These are phyloP conservation scores for Bombyx mandarina DNA, from an alignment of 1,140 invertebrate genomes.

Conservation along the genomic window DNA sequence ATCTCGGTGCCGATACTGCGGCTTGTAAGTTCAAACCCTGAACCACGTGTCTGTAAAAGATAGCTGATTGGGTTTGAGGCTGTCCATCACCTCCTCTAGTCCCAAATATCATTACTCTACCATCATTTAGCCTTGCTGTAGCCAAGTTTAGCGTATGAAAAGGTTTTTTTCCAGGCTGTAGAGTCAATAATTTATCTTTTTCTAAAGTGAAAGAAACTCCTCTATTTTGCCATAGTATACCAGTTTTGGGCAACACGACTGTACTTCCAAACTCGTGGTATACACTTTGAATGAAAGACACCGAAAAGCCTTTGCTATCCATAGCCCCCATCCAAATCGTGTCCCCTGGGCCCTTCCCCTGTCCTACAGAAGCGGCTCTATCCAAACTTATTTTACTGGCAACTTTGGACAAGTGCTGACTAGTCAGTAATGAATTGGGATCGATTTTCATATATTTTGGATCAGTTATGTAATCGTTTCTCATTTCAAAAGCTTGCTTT, in stretches of 20 bases:
- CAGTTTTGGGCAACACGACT: conserved; percentile 45
- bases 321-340: conserved; percentile 60
- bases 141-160: conserved; percentile 56
- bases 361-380: conserved; percentile 19
- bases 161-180: conserved; percentile 57
- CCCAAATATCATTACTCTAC: conserved; percentile 48
- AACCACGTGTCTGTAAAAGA: conserved; percentile 55
- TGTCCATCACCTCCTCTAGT: conserved; percentile 58
- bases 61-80: conserved; percentile 53
- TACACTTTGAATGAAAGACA: conserved; percentile 59
- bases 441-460: conserved; percentile 45
- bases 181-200: conserved; percentile 27
- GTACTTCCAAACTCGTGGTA: conserved; percentile 50
- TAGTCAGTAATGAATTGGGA: conserved; percentile 33
- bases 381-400: conserved; percentile 35
- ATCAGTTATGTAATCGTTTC: conserved; percentile 53
- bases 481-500: conserved; percentile 48
- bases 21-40: conserved; percentile 40
- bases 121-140: conserved; percentile 45
- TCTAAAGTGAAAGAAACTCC: conserved; percentile 44
- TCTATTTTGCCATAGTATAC: conserved; percentile 57
- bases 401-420: conserved; percentile 35
- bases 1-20: conserved; percentile 42
- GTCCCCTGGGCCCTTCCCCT: conserved; percentile 42
- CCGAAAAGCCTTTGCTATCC: conserved; percentile 55